Percentiles rank a stretch among this genome's conserved stretches.
These are phyloP conservation scores for Phalacrocorax brasilianus DNA, from an alignment of 2,113 vertebrate genomes.

Conservation along the genomic window DNA sequence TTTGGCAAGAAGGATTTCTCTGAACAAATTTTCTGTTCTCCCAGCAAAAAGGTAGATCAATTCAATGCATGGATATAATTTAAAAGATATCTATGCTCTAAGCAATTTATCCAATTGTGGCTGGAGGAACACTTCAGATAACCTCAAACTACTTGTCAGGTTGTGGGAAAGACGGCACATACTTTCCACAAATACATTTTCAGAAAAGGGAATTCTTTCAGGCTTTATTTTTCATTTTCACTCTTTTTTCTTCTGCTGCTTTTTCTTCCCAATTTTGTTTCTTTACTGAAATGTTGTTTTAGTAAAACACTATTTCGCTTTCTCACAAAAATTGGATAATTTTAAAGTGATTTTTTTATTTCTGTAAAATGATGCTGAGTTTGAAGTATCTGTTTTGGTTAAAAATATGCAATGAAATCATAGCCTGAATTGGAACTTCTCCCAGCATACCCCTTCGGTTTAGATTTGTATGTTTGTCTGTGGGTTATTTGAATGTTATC, in stretches of 20 bases:
- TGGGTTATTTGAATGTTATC: neutral
- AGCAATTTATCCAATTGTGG: neutral
- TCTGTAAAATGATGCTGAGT: neutral
- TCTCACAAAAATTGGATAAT: neutral
- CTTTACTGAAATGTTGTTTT: neutral
- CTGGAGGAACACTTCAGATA: conserved; percentile 10
- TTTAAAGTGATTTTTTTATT: neutral
- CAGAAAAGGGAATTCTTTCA: neutral
- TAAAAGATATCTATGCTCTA: neutral
- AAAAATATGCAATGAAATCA: neutral
- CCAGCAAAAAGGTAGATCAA: conserved; percentile 19
- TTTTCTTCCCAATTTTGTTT: neutral
- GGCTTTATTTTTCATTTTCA: neutral
- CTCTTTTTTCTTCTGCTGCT: neutral
- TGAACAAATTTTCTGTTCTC: neutral
- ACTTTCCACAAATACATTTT: neutral
- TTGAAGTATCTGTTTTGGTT: neutral
- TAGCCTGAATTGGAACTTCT: neutral
- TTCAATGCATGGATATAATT: neutral
- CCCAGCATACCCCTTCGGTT: neutral
- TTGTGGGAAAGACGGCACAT: neutral
- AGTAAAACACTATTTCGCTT: neutral
- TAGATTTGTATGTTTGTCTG: neutral
- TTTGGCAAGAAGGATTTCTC: neutral
- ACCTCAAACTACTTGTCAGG: neutral